Conservation (phyloP, 2,888 invertebrate genomes). For the Rhodophaea formosa region DNA sequence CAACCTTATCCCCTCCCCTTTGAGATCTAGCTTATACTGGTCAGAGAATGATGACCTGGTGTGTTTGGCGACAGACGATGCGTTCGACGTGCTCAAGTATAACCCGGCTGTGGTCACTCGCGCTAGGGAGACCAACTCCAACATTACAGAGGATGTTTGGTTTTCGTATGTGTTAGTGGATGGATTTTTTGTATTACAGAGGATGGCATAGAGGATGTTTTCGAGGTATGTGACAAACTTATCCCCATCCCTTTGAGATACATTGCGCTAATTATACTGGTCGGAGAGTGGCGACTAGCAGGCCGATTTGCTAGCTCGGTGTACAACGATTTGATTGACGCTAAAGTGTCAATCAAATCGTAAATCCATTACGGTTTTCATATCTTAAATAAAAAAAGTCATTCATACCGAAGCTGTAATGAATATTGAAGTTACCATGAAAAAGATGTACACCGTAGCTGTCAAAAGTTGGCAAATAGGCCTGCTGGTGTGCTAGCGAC, state of each 20-base stretch:
- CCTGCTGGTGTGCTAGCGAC: slow-evolving; percentile 97
- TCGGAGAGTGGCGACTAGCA: slow-evolving; percentile 94
- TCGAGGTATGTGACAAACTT: slow-evolving; percentile 87
- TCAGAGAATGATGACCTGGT: slow-evolving; percentile 96
- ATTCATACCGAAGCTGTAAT: too few species aligned
- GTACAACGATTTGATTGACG: too few species aligned
- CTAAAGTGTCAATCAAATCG: too few species aligned
- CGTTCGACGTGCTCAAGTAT: slow-evolving; percentile 96
- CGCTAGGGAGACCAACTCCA: slow-evolving; percentile 88
- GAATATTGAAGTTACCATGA: too few species aligned
- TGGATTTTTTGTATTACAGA: too few species aligned
- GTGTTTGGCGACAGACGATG: slow-evolving; percentile 96
- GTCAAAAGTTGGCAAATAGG: too few species aligned
- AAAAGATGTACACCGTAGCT: too few species aligned
- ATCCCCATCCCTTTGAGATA: slow-evolving; percentile 90
- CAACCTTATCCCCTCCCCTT: slow-evolving; percentile 80
- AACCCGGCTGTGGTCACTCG: slow-evolving; percentile 90
- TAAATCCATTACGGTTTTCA: too few species aligned
- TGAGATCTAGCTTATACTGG: slow-evolving; percentile 99
- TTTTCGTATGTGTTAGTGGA: too few species aligned
- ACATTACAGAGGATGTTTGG: slow-evolving; percentile 85
- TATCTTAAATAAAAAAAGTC: too few species aligned
- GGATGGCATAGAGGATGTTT: slow-evolving; percentile 97
- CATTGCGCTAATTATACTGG: slow-evolving; percentile 97
- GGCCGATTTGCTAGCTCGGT: too few species aligned